These are phyloP conservation scores for Monochamus saltuarius DNA, from an alignment of 1,140 invertebrate species.

Conservation along the genomic window DNA sequence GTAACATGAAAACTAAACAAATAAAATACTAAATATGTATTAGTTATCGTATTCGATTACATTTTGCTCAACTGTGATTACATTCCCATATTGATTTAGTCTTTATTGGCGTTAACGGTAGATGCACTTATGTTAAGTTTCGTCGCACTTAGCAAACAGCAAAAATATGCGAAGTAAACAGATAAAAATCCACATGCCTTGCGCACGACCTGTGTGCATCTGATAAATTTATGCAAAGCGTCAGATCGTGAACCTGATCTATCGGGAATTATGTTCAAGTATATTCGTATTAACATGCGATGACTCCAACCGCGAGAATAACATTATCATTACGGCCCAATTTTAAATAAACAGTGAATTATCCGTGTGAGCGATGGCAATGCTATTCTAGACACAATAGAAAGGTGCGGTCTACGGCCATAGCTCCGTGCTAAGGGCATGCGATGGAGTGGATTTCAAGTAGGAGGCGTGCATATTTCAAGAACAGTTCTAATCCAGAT, in stretches of 20 bases:
- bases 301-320: slow-evolving; percentile 8
- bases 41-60: too few relatives aligned
- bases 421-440: slow-evolving; percentile 14
- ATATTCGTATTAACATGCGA: not conserved
- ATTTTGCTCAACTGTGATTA: too few relatives aligned
- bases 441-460: slow-evolving; percentile 24
- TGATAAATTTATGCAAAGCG: not conserved
- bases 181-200: too few relatives aligned
- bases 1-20: too few relatives aligned
- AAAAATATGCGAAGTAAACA: too few relatives aligned
- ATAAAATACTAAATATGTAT: too few relatives aligned
- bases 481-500: slow-evolving; percentile 22
- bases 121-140: too few relatives aligned
- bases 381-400: slow-evolving; percentile 22
- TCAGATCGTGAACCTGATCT: slow-evolving; percentile 1
- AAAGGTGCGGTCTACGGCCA: slow-evolving; percentile 5
- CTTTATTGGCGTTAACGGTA: too few relatives aligned
- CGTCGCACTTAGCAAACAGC: too few relatives aligned
- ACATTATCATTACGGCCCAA: slow-evolving; percentile 13
- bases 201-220: too few relatives aligned
- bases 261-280: not conserved
- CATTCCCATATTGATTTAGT: too few relatives aligned
- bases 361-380: slow-evolving; percentile 8
- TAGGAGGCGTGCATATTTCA: slow-evolving; percentile 24
- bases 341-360: slow-evolving; percentile 1